Evolutionary conservation across 2,797 vertebrate species (phyloP), one percentile per base, ranked within the genome.

Genomic region (Dallia pectoralis): DNA sequence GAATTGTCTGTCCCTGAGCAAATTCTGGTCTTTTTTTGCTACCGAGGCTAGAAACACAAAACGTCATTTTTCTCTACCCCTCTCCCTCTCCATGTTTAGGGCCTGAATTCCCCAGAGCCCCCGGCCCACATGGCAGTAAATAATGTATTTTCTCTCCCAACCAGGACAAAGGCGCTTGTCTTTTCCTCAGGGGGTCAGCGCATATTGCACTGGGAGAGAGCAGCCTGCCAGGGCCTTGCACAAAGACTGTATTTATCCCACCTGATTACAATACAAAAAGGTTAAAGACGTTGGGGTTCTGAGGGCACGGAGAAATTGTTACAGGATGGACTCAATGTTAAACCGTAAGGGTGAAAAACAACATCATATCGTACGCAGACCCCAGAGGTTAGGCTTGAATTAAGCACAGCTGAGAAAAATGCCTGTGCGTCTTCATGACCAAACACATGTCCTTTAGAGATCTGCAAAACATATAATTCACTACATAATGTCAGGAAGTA

Each of bases 71-170:
- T 67, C 72, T 47, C 53, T 56, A 44, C 51, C 73, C 71, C 53
- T 47, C 72, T 72, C 74, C 73, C 75, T 75, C 79, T 77, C 80
- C 22, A 27, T 59, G 53, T 59, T 22, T 59, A 59, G 25, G 22
- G 11, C 53, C 53, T 22, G 53, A 59, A 59, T 59, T 59, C 53
- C 53, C 53, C 22, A 3, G 22, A 77, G 84, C 78, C 78, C 74
- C 80, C 70, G 49, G 77, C 80, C 79, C 82, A 79, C 79, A 74
- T 76, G 78, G 81, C 79, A 86, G 83, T 86, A 86, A 88, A 88
- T 88, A 85, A 88, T 86, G 83, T 88, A 72, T 88, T 86, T 86
- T 88, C 84, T 88, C 76, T 81, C 77, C 80, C 70, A 48, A 74
- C 33, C 9, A 47, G 70, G 75, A 88, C 85, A 88, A 88, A 88